Base-by-base conservation (phyloP, 2,797 vertebrate species). In the Phaenicophaeus curvirostris region DNA sequence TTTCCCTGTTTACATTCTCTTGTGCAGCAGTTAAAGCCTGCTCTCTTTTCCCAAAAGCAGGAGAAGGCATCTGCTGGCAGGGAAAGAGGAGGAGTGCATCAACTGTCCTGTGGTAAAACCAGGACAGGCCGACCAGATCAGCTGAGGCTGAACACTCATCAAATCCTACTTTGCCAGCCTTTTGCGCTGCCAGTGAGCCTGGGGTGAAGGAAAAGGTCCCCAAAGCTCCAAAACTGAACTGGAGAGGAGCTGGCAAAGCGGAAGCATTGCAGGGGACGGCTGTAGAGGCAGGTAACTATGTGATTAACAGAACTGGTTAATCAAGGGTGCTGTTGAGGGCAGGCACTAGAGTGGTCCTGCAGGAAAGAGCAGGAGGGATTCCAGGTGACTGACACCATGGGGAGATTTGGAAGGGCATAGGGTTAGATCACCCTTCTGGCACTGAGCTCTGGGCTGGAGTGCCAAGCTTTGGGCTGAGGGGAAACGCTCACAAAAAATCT, bases 371-470 rank as follows among this genome's bases (percentile, higher is more conserved):
- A 27, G 28, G 63, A 83, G 72, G 42, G 16, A 53, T 89, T 89
- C 50, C 42, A 58, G 19, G 18, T 67, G 61, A 5, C 21, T 41
- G 42, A 20, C 30, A 53, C 9, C 1, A 1, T 13, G 37, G 23
- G 28, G 44, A 53, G 20, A 28, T 51, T 68, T 51, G 62, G 61
- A 86, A 67, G 61, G 5, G 1, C n/a, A 7, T 75, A 27, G 73
- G 25, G 27, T 87, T 87, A 68, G 50, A 14, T 96, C 76, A 91
- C 21, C 8, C 9, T 80, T 85, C 63, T 57, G 37, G 85, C 41
- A 13, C 37, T 17, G 51, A 79, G 44, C 58, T 94, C 46, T 53
- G 13, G 37, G n/a, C 21, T 58, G 66, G 54, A 54, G 12, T 16
- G 5, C 62, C 33, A 72, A 89, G 35, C 55, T 89, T 55, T 73